These are phyloP conservation scores for Rhodophaea formosa DNA, from an alignment of 2,888 invertebrate species.

Conservation along the genomic window DNA sequence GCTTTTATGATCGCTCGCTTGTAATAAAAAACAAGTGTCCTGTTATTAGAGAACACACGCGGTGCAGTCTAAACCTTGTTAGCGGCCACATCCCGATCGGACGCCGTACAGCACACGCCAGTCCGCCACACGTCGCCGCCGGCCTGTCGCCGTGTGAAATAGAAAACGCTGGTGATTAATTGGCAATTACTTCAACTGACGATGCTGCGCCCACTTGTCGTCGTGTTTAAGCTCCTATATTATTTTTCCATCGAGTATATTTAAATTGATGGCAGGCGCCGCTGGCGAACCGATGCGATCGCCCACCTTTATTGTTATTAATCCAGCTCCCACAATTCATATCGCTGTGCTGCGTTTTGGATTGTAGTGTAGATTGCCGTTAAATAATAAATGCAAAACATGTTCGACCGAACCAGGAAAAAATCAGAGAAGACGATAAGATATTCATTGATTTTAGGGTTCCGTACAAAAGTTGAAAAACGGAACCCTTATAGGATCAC, in stretches of 20 bases:
- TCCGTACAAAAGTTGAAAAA: too few relatives aligned
- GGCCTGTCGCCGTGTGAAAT: conserved; percentile 62
- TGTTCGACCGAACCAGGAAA: not conserved
- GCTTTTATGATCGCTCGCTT: conserved; percentile 34
- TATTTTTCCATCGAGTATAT: conserved; percentile 55
- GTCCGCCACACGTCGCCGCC: conserved; percentile 19
- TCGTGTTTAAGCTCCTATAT: conserved; percentile 53
- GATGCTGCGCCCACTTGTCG: conserved; percentile 72
- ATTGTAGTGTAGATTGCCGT: not conserved
- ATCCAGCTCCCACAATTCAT: conserved; percentile 10
- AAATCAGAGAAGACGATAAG: not conserved
- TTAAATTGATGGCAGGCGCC: conserved; percentile 43
- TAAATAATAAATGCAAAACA: conserved; percentile 16
- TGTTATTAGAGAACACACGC: conserved; percentile 40
- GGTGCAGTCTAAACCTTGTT: conserved; percentile 63
- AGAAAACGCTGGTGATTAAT: conserved; percentile 79
- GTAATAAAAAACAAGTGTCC: conserved; percentile 34
- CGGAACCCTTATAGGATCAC: too few relatives aligned
- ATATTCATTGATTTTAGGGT: conserved; percentile 3
- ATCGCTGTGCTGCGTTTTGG: not conserved
- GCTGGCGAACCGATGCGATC: conserved; percentile 5
- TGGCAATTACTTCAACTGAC: conserved; percentile 75
- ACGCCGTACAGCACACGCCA: too few relatives aligned
- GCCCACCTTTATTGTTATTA: conserved; percentile 8
- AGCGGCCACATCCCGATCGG: conserved; percentile 29